Base-by-base conservation (phyloP, 2,888 invertebrate genomes). In the Ormyrus labotus region DNA sequence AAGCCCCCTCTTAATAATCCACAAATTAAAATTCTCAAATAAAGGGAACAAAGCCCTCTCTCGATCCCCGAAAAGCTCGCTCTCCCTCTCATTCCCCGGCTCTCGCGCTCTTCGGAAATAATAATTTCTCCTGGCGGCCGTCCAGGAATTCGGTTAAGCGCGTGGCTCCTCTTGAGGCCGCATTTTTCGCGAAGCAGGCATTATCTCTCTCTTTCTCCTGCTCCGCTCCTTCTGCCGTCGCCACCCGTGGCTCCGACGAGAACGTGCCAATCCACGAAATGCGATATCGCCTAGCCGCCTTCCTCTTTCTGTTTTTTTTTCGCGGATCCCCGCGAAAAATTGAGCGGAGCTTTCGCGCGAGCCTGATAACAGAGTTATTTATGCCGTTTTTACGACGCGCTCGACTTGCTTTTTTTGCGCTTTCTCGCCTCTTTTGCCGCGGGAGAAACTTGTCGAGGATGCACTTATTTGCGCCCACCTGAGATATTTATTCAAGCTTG, bases 131-230 rank as follows among this genome's bases (percentile, higher is more conserved):
- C 82, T 82, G 83, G 83, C 83, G 67, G 34, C 64, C 64, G 67
- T 82, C 84, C 82, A 84, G 80, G 84, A 84, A 83, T 85, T 82
- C 82, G 83, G 81, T 83, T 81, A 81, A 81, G 78, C 80, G 79
- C 81, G 67, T 64, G 57, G 63, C 45, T 48, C 48, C 71, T 70
- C 71, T 58, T 34, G 65, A 76, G 75, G 63, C 74, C 73, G 70
- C 81, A 73, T 82, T 78, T 83, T 82, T 82, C 74, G 64, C 74
- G 69, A 77, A 78, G 74, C 81, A 51, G 70, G 47, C 48, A 72
- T 81, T 81, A 81, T 81, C 75, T 58, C 57, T 58, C 57, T 70
- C 45, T 67, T 19, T 19, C 60, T 78, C 68, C 34, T 10, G 3
- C 65, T 70, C 58, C 45, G 51, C n/a, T 58, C 45, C 76, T 57